These are phyloP conservation scores for Micronycteris hirsuta DNA, from an alignment of 2,113 vertebrate species.

Conservation along the genomic window DNA sequence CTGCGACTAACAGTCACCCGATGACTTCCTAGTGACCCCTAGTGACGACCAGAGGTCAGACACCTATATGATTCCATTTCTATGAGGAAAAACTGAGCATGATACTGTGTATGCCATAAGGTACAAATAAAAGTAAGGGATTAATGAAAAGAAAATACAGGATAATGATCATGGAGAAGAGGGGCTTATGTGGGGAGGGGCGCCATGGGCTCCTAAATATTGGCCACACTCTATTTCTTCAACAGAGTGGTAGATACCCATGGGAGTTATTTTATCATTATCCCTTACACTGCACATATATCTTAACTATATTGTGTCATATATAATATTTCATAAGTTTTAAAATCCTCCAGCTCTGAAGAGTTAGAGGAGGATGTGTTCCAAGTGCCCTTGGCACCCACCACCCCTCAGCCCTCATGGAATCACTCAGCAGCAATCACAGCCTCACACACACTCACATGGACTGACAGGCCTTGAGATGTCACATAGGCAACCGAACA, in stretches of 20 bases:
- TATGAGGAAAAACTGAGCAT: constrained; percentile 32
- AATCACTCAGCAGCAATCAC: neutral
- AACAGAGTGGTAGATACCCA: neutral
- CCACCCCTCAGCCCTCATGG: neutral
- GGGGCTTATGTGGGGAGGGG: neutral
- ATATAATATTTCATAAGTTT: neutral
- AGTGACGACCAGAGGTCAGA: constrained; percentile 14
- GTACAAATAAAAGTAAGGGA: constrained; percentile 2
- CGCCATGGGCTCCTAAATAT: neutral
- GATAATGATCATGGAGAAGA: neutral
- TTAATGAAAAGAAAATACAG: neutral
- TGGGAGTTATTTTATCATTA: neutral
- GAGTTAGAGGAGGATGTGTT: neutral
- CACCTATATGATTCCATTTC: constrained; percentile 12
- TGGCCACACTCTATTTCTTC: constrained; percentile 1
- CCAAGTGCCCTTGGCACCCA: neutral
- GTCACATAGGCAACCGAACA: neutral
- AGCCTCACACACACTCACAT: neutral
- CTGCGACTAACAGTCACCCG: neutral
- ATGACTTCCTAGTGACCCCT: constrained; percentile 48
- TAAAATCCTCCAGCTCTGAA: neutral
- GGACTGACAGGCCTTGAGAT: neutral
- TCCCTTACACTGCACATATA: neutral
- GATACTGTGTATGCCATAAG: neutral
- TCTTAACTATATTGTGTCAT: neutral